Base-by-base conservation (phyloP, 2,888 invertebrate species). In the Agrochola litura region DNA sequence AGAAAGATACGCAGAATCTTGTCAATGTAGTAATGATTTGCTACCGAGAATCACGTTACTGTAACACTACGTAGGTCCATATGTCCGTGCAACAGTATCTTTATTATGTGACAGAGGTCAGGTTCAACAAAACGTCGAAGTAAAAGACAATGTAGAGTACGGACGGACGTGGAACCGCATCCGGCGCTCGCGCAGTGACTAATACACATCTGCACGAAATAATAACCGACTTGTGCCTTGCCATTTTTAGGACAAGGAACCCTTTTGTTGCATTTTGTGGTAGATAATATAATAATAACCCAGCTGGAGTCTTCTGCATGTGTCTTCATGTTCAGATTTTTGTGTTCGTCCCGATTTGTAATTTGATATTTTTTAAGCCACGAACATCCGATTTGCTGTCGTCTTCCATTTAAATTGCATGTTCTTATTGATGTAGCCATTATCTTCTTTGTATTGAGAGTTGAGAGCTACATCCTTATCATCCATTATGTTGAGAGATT, bases 121-220 rank as follows among this genome's bases (percentile, higher is more conserved):
- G n/a, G 76, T 41, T 68, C 25, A 81, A 71, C 58, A n/a, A 60
- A 46, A 49, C 19, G 3, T 43, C 60, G 22, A 14, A 63, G 19
- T 61, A 71, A 58, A 63, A 79, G 25, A 74, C 58, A 74, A 79
- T 79, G 73, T 70, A 37, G 52, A 41, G 46, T 49, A 58, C 43
- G 54, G 12, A 49, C 56, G 83, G 66, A 76, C 46, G 68, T 65
- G 19, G 52, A 54, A 37, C 25, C 63, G 43, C 14, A 84, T 82
- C 84, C 75, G 70, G 74, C 56, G 70, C 56, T 14, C 22, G 64
- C 56, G 41, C 64, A 41, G n/a, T 81, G 81, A 85, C 82, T 73
- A 69, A 84, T 61, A 68, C 81, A 76, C 76, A 81, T 73, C 65
- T 76, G 73, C 30, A 25, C 85, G 41, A 73, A 73, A 60, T 79